These are phyloP conservation scores for Caracal caracal DNA, from an alignment of 2,113 vertebrate species.

Conservation along the genomic window DNA sequence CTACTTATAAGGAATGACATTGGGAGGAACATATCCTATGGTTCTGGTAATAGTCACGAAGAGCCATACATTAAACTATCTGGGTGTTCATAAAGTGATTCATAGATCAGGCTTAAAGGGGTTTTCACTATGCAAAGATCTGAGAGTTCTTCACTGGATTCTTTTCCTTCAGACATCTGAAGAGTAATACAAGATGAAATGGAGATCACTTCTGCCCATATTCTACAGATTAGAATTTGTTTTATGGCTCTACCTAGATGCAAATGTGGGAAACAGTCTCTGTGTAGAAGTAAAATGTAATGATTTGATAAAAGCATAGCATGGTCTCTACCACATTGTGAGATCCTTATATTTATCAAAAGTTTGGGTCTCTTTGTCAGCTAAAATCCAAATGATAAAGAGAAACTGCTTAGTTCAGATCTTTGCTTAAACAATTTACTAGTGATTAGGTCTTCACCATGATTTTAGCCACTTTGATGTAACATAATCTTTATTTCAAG, in stretches of 20 bases:
- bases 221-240: background rate
- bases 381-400: slow-evolving; percentile 6
- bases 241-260: background rate
- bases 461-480: background rate
- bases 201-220: background rate
- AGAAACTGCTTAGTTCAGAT: background rate
- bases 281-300: background rate
- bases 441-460: background rate
- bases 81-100: background rate
- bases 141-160: background rate
- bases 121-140: background rate
- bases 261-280: background rate
- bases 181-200: background rate
- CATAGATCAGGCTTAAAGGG: background rate
- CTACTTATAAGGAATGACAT: background rate
- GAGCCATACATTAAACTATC: background rate
- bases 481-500: background rate
- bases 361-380: background rate
- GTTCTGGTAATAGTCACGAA: background rate
- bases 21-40: background rate
- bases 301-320: background rate
- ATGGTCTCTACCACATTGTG: background rate
- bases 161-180: background rate
- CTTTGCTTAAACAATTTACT: background rate
- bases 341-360: background rate